Percentiles rank a stretch among this genome's conserved stretches.
These are phyloP conservation scores for Microctonus brassicae DNA, from an alignment of 2,888 invertebrate species.

Conservation along the genomic window DNA sequence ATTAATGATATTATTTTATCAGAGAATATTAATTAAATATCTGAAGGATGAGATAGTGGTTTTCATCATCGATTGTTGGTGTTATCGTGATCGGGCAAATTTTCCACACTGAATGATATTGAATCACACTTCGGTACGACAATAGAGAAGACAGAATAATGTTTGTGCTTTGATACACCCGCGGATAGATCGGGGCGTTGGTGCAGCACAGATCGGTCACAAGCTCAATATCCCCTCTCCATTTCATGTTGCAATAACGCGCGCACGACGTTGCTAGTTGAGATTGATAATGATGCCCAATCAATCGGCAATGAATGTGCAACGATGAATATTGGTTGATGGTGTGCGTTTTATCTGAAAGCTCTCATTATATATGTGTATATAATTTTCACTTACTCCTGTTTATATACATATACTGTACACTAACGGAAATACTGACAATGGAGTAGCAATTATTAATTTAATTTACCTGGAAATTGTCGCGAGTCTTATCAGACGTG, in stretches of 20 bases:
- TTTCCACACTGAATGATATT: conserved; percentile 15
- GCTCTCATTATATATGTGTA: not conserved
- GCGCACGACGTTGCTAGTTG: not conserved
- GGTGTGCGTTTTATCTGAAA: not conserved
- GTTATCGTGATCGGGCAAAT: conserved; percentile 19
- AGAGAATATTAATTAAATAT: not conserved
- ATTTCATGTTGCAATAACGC: not conserved
- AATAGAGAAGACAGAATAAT: conserved; percentile 22
- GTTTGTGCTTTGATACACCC: not conserved
- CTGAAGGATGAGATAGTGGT: not conserved
- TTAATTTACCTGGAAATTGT: conserved; percentile 23
- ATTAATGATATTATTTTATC: not conserved
- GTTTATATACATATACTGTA: not conserved
- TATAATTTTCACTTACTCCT: not conserved
- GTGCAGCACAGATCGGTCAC: conserved; percentile 1
- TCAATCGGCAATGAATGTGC: conserved; percentile 19
- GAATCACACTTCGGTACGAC: conserved; percentile 11
- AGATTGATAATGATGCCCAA: conserved; percentile 21
- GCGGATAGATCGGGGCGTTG: not conserved
- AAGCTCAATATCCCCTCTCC: not conserved
- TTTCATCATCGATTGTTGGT: not conserved
- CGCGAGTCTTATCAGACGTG: conserved; percentile 34
- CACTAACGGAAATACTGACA: not conserved
- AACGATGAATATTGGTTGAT: not conserved
- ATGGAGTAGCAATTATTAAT: conserved; percentile 36